Evolutionary conservation across 37 sponge, comb jelly and placozoan genomes (phyloP), one percentile per base, ranked within the genome.

Genomic region (Chondrosia reniformis): DNA sequence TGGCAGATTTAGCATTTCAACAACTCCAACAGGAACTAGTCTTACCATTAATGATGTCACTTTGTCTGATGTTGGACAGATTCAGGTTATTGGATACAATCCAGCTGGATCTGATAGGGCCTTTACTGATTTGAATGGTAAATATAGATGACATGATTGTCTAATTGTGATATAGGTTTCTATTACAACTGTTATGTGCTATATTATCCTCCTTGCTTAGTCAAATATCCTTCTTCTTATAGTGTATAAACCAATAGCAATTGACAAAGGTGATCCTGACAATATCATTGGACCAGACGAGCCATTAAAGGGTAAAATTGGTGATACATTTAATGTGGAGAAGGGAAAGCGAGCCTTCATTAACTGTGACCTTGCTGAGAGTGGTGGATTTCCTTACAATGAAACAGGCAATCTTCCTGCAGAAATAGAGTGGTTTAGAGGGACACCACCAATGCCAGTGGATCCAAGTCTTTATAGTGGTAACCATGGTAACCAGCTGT

Each of bases 341-440:
- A 7, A 24, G 4, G 72, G 72, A 13, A 69, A 7, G 36, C 31
- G 72, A 40, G 72, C 72, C 4, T 69, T 40, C 43, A 69, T 69
- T 40, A 69, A 69, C 72, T 69, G 72, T 40, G 43, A 40, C 10
- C 21, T 69, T 13, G 72, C 43, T 13, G 72, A 69, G 15, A 39
- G 44, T 69, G 72, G 72, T 21, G 72, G 72, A 15, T 69, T 69
- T 40, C 72, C 72, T 44, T 69, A 69, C 41, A 39, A 69, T 40
- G 39, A 36, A 38, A 25, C 43, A 8, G 72, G 8, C 15, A 4
- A 37, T 37, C 43, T 69, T 21, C 72, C 72, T 25, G 72, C 44
- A 34, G 41, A 24, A 3, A 25, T 69, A n/a, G 41, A 69, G 72
- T 69, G 72, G 72, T 39, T 39, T 7, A 39, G 42, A 21, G 72